Base-by-base conservation (phyloP, 2,797 vertebrate species). In the Sphaeramia orbicularis region DNA sequence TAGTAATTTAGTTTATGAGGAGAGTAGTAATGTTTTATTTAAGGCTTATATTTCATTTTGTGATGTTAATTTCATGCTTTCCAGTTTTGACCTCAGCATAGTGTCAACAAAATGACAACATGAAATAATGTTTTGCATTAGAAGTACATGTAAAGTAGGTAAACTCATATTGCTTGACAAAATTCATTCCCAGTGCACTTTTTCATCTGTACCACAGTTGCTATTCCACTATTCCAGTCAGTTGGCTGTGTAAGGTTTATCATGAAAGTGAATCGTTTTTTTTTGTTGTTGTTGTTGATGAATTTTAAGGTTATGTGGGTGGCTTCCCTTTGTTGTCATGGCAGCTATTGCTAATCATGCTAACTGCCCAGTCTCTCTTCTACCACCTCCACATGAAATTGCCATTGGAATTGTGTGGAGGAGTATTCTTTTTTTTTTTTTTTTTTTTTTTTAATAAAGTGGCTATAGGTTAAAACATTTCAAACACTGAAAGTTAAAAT, bases 281-380 rank as follows among this genome's bases (percentile, higher is more conserved):
- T 43, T 27, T 57, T 49, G n/a, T n/a, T n/a, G n/a, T n/a, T n/a
- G n/a, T 21, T 57, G 37, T 13, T 58, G 45, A 48, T 65, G 11
- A 16, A 13, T 14, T 30, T 8, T 64, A 45, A 35, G 14, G 49
- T 52, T 63, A 18, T 48, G n/a, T 50, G 16, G 47, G 13, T n/a
- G 12, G 14, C 0, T 1, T 54, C 43, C 18, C 38, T 59, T 50
- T 41, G 57, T 64, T 54, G 57, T 50, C 38, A 43, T 60, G 30
- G 40, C 35, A 52, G 56, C 45, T 15, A 44, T 38, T 30, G 21
- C 27, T 52, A 27, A 61, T 61, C 11, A 41, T 51, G 36, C 49
- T 19, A 24, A 30, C 36, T 24, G 14, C 24, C 13, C 21, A 48
- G 10, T 43, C 24, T 4, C 8, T 30, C 6, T 43, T 68, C 40